These are phyloP conservation scores for Festucalex cinctus DNA, from an alignment of 2,113 vertebrate species.

Conservation along the genomic window DNA sequence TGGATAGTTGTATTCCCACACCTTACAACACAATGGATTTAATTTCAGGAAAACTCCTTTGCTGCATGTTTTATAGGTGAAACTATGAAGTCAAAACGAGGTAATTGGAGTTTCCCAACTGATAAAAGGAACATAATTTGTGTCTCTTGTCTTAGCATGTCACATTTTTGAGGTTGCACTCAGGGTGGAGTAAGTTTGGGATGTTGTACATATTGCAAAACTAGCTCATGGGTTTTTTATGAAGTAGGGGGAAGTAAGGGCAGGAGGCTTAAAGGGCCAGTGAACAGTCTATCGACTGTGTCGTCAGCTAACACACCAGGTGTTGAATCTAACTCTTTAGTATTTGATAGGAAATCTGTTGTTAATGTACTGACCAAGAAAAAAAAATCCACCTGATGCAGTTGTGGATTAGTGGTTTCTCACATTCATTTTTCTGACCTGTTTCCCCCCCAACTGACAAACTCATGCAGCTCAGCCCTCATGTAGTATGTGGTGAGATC, in stretches of 20 bases:
- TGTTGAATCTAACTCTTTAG: not conserved
- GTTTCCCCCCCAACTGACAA: conserved; percentile 35
- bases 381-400: conserved; percentile 4
- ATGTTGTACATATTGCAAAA: conserved; percentile 26
- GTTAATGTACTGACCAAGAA: not conserved
- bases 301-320: not conserved
- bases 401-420: conserved; percentile 36
- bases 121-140: not conserved
- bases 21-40: not conserved
- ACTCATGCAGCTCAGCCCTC: conserved; percentile 34
- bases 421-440: conserved; percentile 30
- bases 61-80: not conserved
- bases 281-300: not conserved
- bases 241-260: not conserved
- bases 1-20: not conserved
- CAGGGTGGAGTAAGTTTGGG: conserved; percentile 17
- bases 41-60: not conserved
- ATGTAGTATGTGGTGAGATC: conserved; percentile 48
- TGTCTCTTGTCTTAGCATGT: conserved; percentile 1
- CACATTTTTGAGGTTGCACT: conserved; percentile 1
- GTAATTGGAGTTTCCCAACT: not conserved
- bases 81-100: not conserved
- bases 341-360: conserved; percentile 6
- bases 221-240: conserved; percentile 15
- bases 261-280: conserved; percentile 5